Base-by-base conservation (phyloP, 2,888 invertebrate species). In the Drosophila paucipuncta region DNA sequence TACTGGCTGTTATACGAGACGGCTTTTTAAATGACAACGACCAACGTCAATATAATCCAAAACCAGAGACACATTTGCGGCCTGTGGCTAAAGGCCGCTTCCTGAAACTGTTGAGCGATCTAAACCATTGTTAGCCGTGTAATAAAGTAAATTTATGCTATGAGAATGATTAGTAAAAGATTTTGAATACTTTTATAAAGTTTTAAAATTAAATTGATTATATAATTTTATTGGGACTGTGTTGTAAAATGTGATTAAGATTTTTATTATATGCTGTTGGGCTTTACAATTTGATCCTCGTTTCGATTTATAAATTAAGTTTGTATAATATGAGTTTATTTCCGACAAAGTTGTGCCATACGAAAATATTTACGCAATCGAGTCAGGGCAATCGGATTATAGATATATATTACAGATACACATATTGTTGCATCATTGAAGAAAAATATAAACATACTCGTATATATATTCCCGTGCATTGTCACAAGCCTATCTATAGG, bases 1-100 rank as follows among this genome's bases (percentile, higher is more conserved):
- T 78, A 85, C 73, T 74, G 73, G 55, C 63, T 68, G 69, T 74
- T 81, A 69, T 71, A 69, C 64, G 67, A 74, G 47, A 58, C 65
- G 41, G 58, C 43, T 64, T 68, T 68, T 63, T 43, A 52, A 50
- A 43, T 73, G 64, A 33, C 30, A 30, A 22, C 31, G 31, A n/a
- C 53, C 33, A 55, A 41, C 37, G 25, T 30, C 39, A 66, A 55
- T 55, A 28, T n/a, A 11, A 28, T 11, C n/a, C 25, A 16, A 54
- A 65, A 39, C 37, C 54, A 41, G 37, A 72, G 70, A 65, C 52
- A 47, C 58, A 64, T 71, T 53, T 55, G 58, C 25, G 28, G 54
- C 30, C 13, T 9, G 28, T 9, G 33, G 31, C 25, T 30, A 22
- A 47, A 33, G 33, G 47, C 61, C 13, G 43, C 13, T 16, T 25